Conservation (phyloP, 2,888 invertebrate species). For the Philaethria dido region DNA sequence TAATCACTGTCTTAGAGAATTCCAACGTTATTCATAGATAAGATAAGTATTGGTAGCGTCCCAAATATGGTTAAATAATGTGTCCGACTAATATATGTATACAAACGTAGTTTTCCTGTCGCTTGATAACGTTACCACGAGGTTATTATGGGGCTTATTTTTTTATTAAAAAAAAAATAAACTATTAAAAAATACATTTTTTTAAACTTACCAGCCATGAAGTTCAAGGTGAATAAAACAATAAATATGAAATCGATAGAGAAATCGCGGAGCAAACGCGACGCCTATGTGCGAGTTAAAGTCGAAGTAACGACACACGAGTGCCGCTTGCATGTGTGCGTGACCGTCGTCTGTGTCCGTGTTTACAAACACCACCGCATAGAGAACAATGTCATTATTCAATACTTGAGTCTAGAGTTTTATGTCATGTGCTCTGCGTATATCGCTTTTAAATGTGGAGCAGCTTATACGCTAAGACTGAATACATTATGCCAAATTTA, state of each 20-base stretch:
- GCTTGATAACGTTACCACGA: conserved; percentile 31
- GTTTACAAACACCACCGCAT: conserved; percentile 71
- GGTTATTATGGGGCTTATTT: neutral
- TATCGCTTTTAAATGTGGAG: conserved; percentile 25
- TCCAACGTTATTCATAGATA: conserved; percentile 56
- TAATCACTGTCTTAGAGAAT: conserved; percentile 55
- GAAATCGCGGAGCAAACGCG: conserved; percentile 69
- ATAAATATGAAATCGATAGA: conserved; percentile 69
- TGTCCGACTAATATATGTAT: conserved; percentile 38
- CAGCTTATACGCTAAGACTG: conserved; percentile 14
- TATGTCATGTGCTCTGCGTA: conserved; percentile 54
- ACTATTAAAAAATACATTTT: conserved; percentile 27
- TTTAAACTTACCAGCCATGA: conserved; percentile 75
- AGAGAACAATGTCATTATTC: conserved; percentile 75
- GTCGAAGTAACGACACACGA: conserved; percentile 57
- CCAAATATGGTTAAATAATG: conserved; percentile 47
- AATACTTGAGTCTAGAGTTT: conserved; percentile 64
- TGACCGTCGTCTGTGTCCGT: conserved; percentile 46
- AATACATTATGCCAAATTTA: conserved; percentile 7
- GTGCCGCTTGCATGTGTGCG: conserved; percentile 52
- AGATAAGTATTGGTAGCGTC: conserved; percentile 58
- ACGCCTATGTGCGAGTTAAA: conserved; percentile 68
- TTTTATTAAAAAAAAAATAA: neutral
- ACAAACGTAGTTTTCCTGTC: conserved; percentile 38
- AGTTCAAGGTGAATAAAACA: conserved; percentile 67